These are phyloP conservation scores for Procambarus virginalis DNA, from an alignment of 1,140 invertebrate genomes.

Conservation along the genomic window DNA sequence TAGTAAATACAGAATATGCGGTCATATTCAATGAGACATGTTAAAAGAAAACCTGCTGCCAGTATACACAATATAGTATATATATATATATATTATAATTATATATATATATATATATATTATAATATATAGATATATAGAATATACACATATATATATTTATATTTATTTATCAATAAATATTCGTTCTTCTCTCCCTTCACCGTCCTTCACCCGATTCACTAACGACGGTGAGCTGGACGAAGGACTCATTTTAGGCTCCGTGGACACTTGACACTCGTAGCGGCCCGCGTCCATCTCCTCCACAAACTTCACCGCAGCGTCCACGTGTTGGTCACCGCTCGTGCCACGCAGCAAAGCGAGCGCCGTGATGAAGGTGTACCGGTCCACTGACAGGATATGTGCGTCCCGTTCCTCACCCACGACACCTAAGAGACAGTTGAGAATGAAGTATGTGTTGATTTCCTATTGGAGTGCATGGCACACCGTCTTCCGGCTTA, in stretches of 20 bases:
- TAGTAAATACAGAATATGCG: no score
- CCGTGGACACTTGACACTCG: conserved; percentile 76
- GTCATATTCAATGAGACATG: no score
- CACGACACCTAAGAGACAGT: conserved; percentile 81
- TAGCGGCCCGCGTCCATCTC: conserved; percentile 74
- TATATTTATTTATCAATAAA: background rate
- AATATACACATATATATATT: no score
- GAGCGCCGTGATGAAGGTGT: conserved; percentile 91
- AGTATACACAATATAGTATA: no score
- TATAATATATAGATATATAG: no score
- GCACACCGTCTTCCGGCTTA: no score
- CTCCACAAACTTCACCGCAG: conserved; percentile 74
- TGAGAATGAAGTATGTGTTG: background rate
- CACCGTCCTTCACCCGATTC: background rate
- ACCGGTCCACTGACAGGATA: conserved; percentile 90
- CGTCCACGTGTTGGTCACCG: conserved; percentile 88
- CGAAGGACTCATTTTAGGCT: conserved; percentile 72
- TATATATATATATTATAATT: no score
- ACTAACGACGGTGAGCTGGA: conserved; percentile 44
- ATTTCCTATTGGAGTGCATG: no score
- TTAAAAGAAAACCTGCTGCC: no score
- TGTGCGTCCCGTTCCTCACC: conserved; percentile 91
- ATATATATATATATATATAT: no score
- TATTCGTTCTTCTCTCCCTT: background rate
- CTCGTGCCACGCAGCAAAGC: conserved; percentile 87